Conservation (phyloP, 2,888 invertebrate species). For the Sphinx pinastri region DNA sequence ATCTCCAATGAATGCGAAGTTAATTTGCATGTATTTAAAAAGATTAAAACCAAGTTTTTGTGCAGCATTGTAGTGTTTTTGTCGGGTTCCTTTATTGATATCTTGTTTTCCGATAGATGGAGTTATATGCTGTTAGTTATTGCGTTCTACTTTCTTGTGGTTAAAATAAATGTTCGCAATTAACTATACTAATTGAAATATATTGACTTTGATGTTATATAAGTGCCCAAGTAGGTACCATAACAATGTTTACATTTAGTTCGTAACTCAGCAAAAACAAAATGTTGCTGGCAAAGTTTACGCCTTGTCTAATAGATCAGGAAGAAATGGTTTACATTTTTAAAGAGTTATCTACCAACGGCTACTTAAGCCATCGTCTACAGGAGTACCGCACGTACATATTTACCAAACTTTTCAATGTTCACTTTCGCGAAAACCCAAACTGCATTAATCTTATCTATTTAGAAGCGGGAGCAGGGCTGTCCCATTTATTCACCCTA, state of each 20-base stretch:
- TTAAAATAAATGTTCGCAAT: too few relatives aligned
- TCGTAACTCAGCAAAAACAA: not conserved
- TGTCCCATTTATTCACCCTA: constrained; percentile 27
- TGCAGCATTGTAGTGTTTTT: constrained; percentile 6
- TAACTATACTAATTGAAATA: too few relatives aligned
- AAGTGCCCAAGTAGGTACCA: too few relatives aligned
- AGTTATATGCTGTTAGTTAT: not conserved
- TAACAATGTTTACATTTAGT: too few relatives aligned
- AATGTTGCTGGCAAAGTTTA: not conserved
- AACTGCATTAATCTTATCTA: constrained; percentile 23
- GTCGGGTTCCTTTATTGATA: constrained; percentile 10
- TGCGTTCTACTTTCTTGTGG: too few relatives aligned
- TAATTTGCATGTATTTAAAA: constrained; percentile 23
- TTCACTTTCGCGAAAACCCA: constrained; percentile 1
- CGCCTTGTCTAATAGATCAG: not conserved
- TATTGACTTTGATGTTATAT: too few relatives aligned
- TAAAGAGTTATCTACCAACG: not conserved
- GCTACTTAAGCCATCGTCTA: not conserved
- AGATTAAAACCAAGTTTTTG: constrained; percentile 18
- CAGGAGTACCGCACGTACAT: not conserved
- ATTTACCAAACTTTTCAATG: constrained; percentile 1
- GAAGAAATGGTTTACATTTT: not conserved
- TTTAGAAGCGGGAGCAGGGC: constrained; percentile 21
- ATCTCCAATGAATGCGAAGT: constrained; percentile 12
- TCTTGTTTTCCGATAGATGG: not conserved